Percentiles rank a stretch among this genome's conserved stretches.
phyloP scores from a whole-genome alignment of 2,888 invertebrate species.

The Rotaria macrura region DNA sequence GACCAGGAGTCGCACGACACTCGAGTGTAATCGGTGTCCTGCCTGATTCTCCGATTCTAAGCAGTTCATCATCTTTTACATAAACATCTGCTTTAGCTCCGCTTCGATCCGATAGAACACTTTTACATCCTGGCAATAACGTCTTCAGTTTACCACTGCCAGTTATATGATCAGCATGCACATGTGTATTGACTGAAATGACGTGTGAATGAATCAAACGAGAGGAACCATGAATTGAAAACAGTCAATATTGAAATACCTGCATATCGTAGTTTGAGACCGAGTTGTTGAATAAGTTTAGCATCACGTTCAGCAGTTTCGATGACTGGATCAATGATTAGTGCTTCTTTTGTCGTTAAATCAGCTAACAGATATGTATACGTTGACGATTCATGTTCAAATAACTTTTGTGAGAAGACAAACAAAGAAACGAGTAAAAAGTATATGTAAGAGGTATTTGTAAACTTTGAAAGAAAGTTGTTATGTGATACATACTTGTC shows the following conservation, averaged over 20 bases:
- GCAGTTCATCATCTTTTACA: conserved; percentile 61
- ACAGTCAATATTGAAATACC: conserved; percentile 36
- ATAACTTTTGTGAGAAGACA: conserved; percentile 61
- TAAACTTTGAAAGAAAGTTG: too few species aligned
- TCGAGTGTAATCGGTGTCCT: neutral
- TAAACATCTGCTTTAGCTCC: conserved; percentile 74
- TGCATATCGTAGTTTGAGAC: conserved; percentile 49
- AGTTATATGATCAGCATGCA: conserved; percentile 96
- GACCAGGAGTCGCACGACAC: conserved; percentile 25
- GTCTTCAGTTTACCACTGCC: conserved; percentile 78
- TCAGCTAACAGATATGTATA: conserved; percentile 90
- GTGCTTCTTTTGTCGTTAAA: conserved; percentile 62
- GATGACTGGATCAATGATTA: conserved; percentile 88
- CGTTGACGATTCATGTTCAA: conserved; percentile 78
- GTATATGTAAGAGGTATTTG: too few species aligned
- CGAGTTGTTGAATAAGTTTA: conserved; percentile 46
- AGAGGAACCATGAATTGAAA: neutral
- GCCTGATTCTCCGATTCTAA: neutral
- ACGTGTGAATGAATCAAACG: neutral
- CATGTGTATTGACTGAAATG: conserved; percentile 79
- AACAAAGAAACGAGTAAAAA: too few species aligned
- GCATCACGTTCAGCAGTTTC: conserved; percentile 56
- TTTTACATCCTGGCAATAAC: conserved; percentile 61
- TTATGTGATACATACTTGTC: too few species aligned
- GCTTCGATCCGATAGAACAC: conserved; percentile 71